Conservation (phyloP, 2,113 vertebrate genomes). For the Neotoma lepida region DNA sequence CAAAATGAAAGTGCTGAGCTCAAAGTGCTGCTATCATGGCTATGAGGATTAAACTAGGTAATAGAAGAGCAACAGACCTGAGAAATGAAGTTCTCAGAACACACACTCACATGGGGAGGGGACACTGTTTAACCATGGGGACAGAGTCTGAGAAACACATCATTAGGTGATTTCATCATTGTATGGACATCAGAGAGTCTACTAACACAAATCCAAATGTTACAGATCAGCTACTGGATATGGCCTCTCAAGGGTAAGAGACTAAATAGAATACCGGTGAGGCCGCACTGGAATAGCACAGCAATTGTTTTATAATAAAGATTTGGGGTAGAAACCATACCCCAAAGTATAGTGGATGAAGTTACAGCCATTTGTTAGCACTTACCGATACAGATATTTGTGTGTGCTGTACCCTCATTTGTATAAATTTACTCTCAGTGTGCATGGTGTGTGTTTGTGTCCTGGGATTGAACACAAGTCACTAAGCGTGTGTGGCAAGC, state of each 20-base stretch:
- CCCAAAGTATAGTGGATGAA: background rate
- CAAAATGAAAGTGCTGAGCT: background rate
- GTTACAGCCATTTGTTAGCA: background rate
- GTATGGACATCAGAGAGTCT: background rate
- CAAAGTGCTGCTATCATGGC: background rate
- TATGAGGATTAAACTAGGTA: constrained; percentile 32
- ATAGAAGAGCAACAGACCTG: background rate
- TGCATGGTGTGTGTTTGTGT: background rate
- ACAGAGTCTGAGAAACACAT: background rate
- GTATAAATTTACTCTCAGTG: background rate
- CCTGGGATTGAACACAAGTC: background rate
- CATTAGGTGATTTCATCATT: background rate
- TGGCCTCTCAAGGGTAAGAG: background rate
- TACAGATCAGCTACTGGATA: background rate
- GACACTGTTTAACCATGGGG: background rate
- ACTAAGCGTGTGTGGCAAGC: background rate
- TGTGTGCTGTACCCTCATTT: background rate
- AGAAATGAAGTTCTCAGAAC: background rate
- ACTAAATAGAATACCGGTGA: background rate
- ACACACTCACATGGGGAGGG: background rate
- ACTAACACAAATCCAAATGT: background rate
- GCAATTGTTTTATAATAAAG: background rate
- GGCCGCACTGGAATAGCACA: background rate
- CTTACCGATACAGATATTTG: background rate
- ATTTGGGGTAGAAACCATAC: background rate